These are phyloP conservation scores for Callionymus lyra DNA, from an alignment of 2,113 vertebrate species.

Conservation along the genomic window DNA sequence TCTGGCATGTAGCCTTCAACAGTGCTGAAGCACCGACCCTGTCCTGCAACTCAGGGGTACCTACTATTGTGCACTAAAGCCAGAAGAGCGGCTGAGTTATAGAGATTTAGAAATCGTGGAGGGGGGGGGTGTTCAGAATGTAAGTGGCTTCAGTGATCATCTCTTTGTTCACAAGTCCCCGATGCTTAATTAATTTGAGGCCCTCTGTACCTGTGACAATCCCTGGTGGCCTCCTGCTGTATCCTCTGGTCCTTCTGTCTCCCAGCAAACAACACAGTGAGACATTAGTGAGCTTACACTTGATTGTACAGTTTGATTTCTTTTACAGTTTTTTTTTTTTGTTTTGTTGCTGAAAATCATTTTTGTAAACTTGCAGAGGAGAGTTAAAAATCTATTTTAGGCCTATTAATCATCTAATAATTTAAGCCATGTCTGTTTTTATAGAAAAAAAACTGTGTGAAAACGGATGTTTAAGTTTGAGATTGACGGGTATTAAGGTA, in stretches of 20 bases:
- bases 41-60: constrained; percentile 83
- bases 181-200: constrained; percentile 16
- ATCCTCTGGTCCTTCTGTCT: constrained; percentile 26
- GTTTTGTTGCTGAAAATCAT: not conserved
- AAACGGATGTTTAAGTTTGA: constrained; percentile 53
- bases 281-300: constrained; percentile 20
- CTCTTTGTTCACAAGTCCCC: constrained; percentile 1
- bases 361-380: constrained; percentile 46
- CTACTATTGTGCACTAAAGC: constrained; percentile 68
- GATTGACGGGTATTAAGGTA: constrained; percentile 24
- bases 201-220: constrained; percentile 11
- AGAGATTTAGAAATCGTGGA: constrained; percentile 26
- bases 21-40: constrained; percentile 43
- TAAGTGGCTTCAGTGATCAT: constrained; percentile 22
- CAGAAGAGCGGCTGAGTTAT: constrained; percentile 31
- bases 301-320: constrained; percentile 25
- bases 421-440: constrained; percentile 68
- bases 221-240: constrained; percentile 32
- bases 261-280: constrained; percentile 19
- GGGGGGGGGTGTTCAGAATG: constrained; percentile 53
- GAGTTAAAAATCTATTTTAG: constrained; percentile 47
- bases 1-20: not conserved
- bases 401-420: constrained; percentile 49
- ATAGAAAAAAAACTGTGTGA: constrained; percentile 57
- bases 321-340: constrained; percentile 9